Conservation (phyloP, 1,140 invertebrate species). For the Trypoxylus dichotomus region DNA sequence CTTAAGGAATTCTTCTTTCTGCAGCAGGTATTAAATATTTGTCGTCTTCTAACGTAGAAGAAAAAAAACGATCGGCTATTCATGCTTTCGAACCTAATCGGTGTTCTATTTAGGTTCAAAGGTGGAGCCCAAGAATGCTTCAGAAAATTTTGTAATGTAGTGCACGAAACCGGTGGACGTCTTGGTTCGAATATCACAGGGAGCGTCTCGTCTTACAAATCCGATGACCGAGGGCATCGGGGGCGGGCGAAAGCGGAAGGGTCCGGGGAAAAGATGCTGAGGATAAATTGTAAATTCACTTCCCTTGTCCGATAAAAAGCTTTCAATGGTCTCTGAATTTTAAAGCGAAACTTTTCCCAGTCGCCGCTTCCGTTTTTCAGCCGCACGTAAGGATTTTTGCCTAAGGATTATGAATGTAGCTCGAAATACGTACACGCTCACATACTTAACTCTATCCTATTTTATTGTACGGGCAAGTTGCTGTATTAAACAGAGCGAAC, state of each 20-base stretch:
- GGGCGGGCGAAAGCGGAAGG: background rate
- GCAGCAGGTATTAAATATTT: no score
- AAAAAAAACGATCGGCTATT: background rate
- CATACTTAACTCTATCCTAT: background rate
- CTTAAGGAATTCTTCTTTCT: no score
- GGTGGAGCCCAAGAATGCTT: conserved; percentile 10
- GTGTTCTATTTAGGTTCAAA: background rate
- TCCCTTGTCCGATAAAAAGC: conserved; percentile 45
- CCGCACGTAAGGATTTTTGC: conserved; percentile 28
- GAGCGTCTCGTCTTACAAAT: conserved; percentile 34
- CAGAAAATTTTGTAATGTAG: conserved; percentile 8
- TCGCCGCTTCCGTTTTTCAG: conserved; percentile 18
- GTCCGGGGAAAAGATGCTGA: conserved; percentile 1
- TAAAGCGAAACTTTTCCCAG: conserved; percentile 33
- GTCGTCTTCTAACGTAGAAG: no score
- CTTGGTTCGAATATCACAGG: conserved; percentile 33
- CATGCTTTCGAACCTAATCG: background rate
- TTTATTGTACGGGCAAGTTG: background rate
- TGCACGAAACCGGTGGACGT: conserved; percentile 29
- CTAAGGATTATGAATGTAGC: conserved; percentile 17
- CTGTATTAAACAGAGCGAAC: background rate
- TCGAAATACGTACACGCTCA: background rate
- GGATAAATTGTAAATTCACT: conserved; percentile 44
- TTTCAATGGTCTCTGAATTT: conserved; percentile 35
- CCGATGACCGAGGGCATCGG: conserved; percentile 27